These are phyloP conservation scores for Oncorhynchus keta DNA, from an alignment of 2,113 vertebrate species.

Conservation along the genomic window DNA sequence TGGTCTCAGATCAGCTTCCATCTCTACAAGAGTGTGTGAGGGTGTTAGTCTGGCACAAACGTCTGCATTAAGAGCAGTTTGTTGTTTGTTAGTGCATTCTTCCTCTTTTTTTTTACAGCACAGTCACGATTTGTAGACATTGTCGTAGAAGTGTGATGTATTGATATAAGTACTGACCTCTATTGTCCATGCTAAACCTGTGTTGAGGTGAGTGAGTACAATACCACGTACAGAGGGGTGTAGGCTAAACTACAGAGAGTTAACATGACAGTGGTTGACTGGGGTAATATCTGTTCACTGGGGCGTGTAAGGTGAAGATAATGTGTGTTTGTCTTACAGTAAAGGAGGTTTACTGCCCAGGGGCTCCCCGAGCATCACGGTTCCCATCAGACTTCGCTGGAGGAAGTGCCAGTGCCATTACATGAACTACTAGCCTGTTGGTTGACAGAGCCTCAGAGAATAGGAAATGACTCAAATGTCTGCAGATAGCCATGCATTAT, in stretches of 20 bases:
- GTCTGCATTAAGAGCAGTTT: neutral
- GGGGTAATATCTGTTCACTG: neutral
- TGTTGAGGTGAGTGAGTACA: neutral
- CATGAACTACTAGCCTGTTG: neutral
- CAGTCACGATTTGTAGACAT: conserved; percentile 22
- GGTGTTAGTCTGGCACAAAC: neutral
- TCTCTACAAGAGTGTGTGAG: conserved; percentile 49
- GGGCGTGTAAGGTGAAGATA: neutral
- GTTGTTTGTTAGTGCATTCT: neutral
- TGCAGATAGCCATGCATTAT: neutral
- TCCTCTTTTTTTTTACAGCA: conserved; percentile 14
- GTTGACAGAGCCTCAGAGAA: neutral
- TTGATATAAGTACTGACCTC: conserved; percentile 35
- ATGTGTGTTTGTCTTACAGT: neutral
- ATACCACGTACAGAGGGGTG: neutral
- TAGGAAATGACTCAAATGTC: neutral
- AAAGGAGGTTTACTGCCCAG: neutral
- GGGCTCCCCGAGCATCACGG: neutral
- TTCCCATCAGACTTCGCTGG: neutral
- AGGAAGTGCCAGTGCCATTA: neutral
- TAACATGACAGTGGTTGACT: neutral
- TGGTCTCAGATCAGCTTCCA: conserved; percentile 47
- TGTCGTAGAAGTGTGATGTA: neutral
- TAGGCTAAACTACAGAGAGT: neutral
- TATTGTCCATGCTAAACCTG: conserved; percentile 8